A percentile compares a stretch with the other conserved stretches of the same genome.
These are phyloP conservation scores for Eutrigla gurnardus DNA, from an alignment of 2,797 vertebrate genomes.

Conservation along the genomic window DNA sequence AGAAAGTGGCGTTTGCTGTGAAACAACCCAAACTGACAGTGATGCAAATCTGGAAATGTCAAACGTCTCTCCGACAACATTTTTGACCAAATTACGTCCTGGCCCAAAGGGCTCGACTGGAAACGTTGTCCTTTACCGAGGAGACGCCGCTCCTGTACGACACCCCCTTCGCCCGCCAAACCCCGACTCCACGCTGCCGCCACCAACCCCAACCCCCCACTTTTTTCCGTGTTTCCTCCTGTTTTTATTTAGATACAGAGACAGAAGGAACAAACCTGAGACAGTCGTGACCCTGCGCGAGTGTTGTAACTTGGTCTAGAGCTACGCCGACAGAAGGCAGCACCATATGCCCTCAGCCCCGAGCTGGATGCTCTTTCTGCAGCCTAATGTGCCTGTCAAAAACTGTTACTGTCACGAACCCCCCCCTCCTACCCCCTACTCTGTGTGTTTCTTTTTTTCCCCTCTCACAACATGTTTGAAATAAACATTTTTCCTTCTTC, in stretches of 20 bases:
- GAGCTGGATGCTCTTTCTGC: constrained; percentile 94
- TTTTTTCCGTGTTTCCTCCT: constrained; percentile 41
- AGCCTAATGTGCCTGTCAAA: constrained; percentile 97
- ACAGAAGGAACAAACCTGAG: constrained; percentile 86
- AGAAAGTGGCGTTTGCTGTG: constrained; percentile 12
- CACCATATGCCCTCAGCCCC: constrained; percentile 92
- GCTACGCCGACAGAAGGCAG: constrained; percentile 92
- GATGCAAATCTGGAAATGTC: constrained; percentile 73
- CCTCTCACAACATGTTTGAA: constrained; percentile 79
- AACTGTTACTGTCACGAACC: constrained; percentile 91
- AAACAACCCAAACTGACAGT: constrained; percentile 47
- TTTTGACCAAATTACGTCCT: constrained; percentile 56
- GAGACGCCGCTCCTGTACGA: constrained; percentile 49
- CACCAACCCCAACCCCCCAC: constrained; percentile 43
- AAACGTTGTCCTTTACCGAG: constrained; percentile 68
- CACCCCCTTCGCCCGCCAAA: constrained; percentile 36
- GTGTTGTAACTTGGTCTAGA: constrained; percentile 87
- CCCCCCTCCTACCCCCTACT: constrained; percentile 42
- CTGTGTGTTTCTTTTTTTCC: constrained; percentile 56
- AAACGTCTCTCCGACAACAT: constrained; percentile 55
- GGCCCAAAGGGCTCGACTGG: constrained; percentile 61
- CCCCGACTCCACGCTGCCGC: constrained; percentile 25
- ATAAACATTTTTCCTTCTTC: constrained; percentile 75
- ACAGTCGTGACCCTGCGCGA: constrained; percentile 86
- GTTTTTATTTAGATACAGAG: constrained; percentile 83